Evolutionary conservation across 2,797 vertebrate species (phyloP), one percentile per base, ranked within the genome.

Genomic region (Molothrus aeneus): DNA sequence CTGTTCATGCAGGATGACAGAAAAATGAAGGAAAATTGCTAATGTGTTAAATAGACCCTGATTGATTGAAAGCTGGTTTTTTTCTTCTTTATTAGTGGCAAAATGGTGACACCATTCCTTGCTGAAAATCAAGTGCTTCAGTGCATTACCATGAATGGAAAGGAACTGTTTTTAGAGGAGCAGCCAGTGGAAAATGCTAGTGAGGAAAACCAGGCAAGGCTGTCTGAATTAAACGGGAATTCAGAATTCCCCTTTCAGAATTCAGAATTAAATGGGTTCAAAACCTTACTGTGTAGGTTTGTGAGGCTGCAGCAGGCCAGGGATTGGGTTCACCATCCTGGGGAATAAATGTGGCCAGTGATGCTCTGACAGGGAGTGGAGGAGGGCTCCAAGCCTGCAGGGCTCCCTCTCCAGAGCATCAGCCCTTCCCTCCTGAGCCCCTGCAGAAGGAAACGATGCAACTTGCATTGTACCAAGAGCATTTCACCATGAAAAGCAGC

Each of bases 21-120:
- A 86, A 96, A 90, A 93, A 95, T 77, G 61, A 91, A 74, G 32
- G 63, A 77, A 83, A 60, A 73, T 38, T 66, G 73, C 73, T 90
- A 95, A 88, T 88, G 68, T 94, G 80, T 92, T 96, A 95, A 92
- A 87, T 40, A 95, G 93, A 90, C 53, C 42, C 86, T 86, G 88
- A 95, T 70, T 88, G 88, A 69, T 64, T 45, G 88, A 94, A 93
- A 88, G 73, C 31, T 72, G 31, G 1, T 10, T 51, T 3, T 47
- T 40, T 88, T 26, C 13, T 83, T 80, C 65, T 86, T 94, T 92
- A 91, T 89, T 92, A 91, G 75, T 34, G 61, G 36, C 43, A 95
- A 68, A 80, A 69, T 64, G 29, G 59, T 82, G 56, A 53, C 72
- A 91, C 42, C 9, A 9, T 65, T 91, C 69, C 73, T 87, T 86